Evolutionary conservation across 2,888 invertebrate genomes (phyloP), one percentile per base, ranked within the genome.

Genomic region (Petrolisthes cinctipes): DNA sequence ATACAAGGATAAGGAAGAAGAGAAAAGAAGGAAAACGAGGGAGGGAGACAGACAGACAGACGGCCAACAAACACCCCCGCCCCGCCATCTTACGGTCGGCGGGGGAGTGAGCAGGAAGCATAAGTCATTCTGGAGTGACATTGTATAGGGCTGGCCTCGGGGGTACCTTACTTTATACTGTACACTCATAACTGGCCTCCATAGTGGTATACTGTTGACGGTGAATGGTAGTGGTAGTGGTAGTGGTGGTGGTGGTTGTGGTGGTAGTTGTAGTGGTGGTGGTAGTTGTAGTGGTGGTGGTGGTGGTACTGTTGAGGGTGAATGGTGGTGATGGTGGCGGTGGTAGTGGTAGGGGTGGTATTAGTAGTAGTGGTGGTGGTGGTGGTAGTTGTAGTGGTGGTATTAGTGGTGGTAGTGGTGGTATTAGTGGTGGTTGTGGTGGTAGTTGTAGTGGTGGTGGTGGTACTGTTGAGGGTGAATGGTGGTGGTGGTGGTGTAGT

Each of bases 21-120:
- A 79, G 57, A 37, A 73, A 57, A 51, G 68, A 23, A 4, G 11
- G 73, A 14, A 14, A 7, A n/a, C n/a, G 68, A 79, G 57, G 66
- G 75, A 54, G 37, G 51, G 56, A 4, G 11, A 56, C n/a, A 17
- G n/a, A 7, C 20, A 7, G 2, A 7, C 17, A 17, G 6, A 7
- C 14, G 2, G 73, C 17, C 14, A 17, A n/a, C 73, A 37, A 57
- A 56, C 80, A 23, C 85, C 78, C 79, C 80, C 20, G 71, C 85
- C 80, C 80, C 85, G 80, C 80, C 80, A 85, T 85, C 85, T 85
- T 85, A 85, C 85, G 85, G 85, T 20, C 85, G 56, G 57, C 85
- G 11, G 80, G 85, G 85, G 85, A 80, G 53, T 71, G 71, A 71
- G 78, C 37, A 85, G 85, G 85, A 80, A 71, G 71, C 73, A 73